Evolutionary conservation across 2,113 vertebrate species (phyloP), one percentile per base, ranked within the genome.

Genomic region (Antigone vipio): DNA sequence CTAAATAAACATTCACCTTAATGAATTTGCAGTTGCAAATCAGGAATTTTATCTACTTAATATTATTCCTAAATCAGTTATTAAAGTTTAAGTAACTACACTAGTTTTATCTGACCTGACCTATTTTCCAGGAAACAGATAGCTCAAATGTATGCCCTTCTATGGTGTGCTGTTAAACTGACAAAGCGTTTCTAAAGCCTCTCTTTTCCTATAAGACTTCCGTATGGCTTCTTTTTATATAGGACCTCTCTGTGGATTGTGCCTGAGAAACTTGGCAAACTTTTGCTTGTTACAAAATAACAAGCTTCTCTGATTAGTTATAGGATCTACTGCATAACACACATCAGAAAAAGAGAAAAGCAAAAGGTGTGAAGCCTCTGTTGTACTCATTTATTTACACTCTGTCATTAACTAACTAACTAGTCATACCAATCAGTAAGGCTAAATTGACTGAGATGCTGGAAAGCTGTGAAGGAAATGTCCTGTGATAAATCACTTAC

Each of bases 301-400:
- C 34, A 38, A 9, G 17, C 18, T 55, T 55, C 30, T 52, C 12
- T 83, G 50, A 13, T 3, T 34, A 15, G 52, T 38, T 56, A 17
- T 34, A 72, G 24, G 14, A 81, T 8, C 10, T 47, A 24, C 27
- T 62, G 23, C 15, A 22, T 21, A 42, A 24, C 5, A 14, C 9
- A 6, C 14, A 34, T 62, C 21, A 47, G 52, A 59, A 53, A 20
- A 72, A 42, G 9, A 56, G 52, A 71, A 73, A 76, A 76, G 34
- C 0, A 0, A 66, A 71, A 68, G 18, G 3, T 67, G 15, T 18
- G 35, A 71, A 49, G 23, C 20, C 55, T 71, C 18, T 32, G 26
- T 68, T 56, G 20, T 50, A 20, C 13, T 81, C 12, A 15, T 58
- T 52, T 81, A 40, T 62, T 68, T 88, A 44, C 23, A 44, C 12